A percentile compares a stretch with the other conserved stretches of the same genome.
phyloP scores from a whole-genome alignment of 2,113 vertebrate species.

The Agapornis roseicollis region DNA sequence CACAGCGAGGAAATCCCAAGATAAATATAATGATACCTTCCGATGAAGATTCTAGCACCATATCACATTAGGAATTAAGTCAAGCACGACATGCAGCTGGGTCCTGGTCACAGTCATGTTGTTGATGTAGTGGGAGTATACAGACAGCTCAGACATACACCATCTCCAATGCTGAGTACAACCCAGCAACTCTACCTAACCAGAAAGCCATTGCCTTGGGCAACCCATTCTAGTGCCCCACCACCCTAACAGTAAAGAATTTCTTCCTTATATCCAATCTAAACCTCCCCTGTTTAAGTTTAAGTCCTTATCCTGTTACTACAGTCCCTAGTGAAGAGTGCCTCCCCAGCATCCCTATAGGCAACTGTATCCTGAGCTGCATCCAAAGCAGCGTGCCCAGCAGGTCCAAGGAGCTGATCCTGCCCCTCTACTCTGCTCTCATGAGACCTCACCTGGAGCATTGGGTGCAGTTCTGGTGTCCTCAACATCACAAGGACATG shows the following conservation, averaged over 20 bases:
- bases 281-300: too few species aligned
- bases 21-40: accelerated
- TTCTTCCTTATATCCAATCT: too few species aligned
- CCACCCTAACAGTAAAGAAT: too few species aligned
- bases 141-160: accelerated
- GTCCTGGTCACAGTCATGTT: not conserved
- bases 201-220: too few species aligned
- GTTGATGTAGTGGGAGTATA: accelerated
- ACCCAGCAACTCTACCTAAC: not conserved
- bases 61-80: accelerated
- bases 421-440: not conserved
- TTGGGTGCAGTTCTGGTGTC: not conserved
- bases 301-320: too few species aligned
- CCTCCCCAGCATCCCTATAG: too few species aligned
- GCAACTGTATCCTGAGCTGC: not conserved
- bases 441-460: not conserved
- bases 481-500: not conserved
- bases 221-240: too few species aligned
- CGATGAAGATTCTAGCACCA: not conserved
- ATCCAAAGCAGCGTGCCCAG: not conserved
- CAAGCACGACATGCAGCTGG: accelerated
- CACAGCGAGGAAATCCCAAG: not conserved
- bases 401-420: not conserved
- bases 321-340: too few species aligned
- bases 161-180: accelerated